Base-by-base conservation (phyloP, 2,888 invertebrate species). In the Melipona bicolor region DNA sequence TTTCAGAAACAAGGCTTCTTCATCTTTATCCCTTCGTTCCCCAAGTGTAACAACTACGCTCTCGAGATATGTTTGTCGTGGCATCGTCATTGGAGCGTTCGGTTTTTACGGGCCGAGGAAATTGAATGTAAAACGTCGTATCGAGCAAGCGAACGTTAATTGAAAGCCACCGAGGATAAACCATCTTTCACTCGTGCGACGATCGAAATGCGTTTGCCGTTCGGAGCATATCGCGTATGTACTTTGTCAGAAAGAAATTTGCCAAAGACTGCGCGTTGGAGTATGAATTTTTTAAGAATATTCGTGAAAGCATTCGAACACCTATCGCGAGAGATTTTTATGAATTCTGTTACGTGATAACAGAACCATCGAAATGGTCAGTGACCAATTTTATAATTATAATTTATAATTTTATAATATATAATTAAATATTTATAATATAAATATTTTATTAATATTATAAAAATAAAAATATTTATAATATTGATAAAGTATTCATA, bases 111-210 rank as follows among this genome's bases (percentile, higher is more conserved):
- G n/a, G 19, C 72, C 67, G 56, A 21, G 68, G 19, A 76, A 68
- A 72, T 73, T 81, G 50, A 83, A 72, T 52, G 81, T 32, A 72
- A 43, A 81, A 72, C 71, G 69, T 59, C 27, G 27, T 50, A 27
- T 61, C 54, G 43, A 36, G 27, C 24, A 49, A n/a, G 36, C 65
- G 27, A 59, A 70, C 61, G 50, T 72, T 64, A 32, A 32, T 50
- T n/a, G 79, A 24, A 59, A 74, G 64, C 43, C 68, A 56, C 19
- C 36, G 36, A 17, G 6, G 17, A 15, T 21, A 56, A 50, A 43
- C 19, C 43, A 19, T 17, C 61, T 21, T 56, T 54, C 24, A 1
- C 27, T 27, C 19, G 21, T 2, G 15, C 15, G 56, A 19, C n/a
- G 36, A 21, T 64, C 13, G 64, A 36, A 15, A 13, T 64, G 21